Evolutionary conservation across 2,113 vertebrate genomes (phyloP), one percentile per base, ranked within the genome.

Genomic region (Tichodroma muraria): DNA sequence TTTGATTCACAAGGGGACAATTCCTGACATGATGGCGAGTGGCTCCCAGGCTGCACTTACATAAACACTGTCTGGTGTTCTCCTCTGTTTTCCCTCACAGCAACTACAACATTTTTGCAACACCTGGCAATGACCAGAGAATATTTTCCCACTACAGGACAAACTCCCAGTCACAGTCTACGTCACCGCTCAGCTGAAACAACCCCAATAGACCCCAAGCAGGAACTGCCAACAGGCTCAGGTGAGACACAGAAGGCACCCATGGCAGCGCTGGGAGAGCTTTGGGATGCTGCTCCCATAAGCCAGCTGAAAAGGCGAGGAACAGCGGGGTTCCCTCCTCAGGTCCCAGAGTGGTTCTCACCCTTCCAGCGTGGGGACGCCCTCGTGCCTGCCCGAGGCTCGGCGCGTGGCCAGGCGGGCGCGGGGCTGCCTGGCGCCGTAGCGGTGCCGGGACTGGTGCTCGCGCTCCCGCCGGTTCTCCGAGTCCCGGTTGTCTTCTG

Each of bases 301-400:
- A 42, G 1, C 1, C 30, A 25, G 1, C 6, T 50, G 23, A 11
- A 33, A 24, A 28, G 15, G 9, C 1, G 60, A 60, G 10, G 31
- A 78, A 18, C 1, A 31, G 3, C 0, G 0, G 6, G 45, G 21
- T 2, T 75, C 27, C 35, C n/a, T 47, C 6, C 20, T 4, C 45
- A 10, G 28, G 22, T 6, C 4, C 6, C 5, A 3, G 25, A 3
- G 19, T 0, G 3, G 15, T 35, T 35, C 98, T 98, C 94, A 99
- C 99, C 99, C 99, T 93, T 99, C 99, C 85, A 99, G 97, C 7
- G 99, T 99, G 42, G 99, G 99, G 63, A 99, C 99, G 4, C 99
- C 99, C 92, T 99, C 99, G 10, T 99, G 98, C 95, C 99, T 98
- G 94, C 98, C 98, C 16, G 98, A 75, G 71, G 99, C 97, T n/a